Evolutionary conservation across 1,140 invertebrate species (phyloP).

Genomic region (Argopecten irradians): DNA sequence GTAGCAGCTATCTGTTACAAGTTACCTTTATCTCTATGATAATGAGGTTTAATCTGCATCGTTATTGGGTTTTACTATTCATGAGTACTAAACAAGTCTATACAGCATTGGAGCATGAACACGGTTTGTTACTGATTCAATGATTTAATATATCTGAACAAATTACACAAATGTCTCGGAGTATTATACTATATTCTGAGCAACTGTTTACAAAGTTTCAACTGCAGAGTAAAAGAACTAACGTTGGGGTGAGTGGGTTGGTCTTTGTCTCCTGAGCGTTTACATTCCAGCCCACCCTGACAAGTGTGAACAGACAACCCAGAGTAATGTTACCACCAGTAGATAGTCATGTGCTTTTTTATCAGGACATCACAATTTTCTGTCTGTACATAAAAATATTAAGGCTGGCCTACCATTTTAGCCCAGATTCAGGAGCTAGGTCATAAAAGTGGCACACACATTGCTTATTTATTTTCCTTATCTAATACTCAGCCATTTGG

Average conservation of each 20-base stretch:
- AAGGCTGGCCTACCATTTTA: not conserved
- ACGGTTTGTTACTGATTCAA: not conserved
- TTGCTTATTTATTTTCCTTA: not conserved
- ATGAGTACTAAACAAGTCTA: not conserved
- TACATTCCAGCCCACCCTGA: not conserved
- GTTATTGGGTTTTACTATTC: not conserved
- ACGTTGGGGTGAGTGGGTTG: not conserved
- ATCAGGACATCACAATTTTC: not conserved
- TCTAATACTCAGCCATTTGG: not conserved
- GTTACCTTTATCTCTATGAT: not conserved
- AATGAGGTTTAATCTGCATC: not conserved
- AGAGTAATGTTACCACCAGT: not conserved
- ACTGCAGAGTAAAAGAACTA: not conserved
- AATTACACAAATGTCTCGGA: not conserved
- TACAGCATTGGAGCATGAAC: not conserved
- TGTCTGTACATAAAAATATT: slow-evolving; percentile 12
- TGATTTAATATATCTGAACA: not conserved
- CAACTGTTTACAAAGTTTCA: slow-evolving; percentile 2
- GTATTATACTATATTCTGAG: not conserved
- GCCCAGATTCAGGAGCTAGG: not conserved
- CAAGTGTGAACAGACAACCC: not conserved
- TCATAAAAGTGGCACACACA: slow-evolving; percentile 12
- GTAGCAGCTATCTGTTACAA: not conserved
- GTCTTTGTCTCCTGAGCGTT: not conserved
- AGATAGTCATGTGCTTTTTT: slow-evolving; percentile 7